Evolutionary conservation across 1,140 invertebrate species (phyloP).

Genomic region (Diachasmimorpha longicaudata): DNA sequence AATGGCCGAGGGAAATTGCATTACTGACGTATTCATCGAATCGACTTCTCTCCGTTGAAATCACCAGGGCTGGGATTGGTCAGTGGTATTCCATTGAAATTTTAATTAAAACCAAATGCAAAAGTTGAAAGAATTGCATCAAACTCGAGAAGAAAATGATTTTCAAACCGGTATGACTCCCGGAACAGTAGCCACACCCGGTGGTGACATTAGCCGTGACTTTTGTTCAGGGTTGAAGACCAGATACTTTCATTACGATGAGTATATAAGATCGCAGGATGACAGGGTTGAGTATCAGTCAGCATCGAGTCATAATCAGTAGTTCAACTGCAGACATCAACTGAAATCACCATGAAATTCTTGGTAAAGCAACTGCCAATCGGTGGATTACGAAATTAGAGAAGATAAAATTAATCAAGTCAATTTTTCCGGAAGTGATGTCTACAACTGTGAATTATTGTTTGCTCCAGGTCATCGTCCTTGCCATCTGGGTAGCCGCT

Average conservation of each 20-base stretch:
- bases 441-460: no score
- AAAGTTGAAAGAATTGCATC: not conserved
- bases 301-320: constrained; percentile 7
- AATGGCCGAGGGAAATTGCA: no score
- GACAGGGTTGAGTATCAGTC: constrained; percentile 24
- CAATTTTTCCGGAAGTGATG: not conserved
- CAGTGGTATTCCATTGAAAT: no score
- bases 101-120: no score
- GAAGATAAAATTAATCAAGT: not conserved
- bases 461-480: constrained; percentile 19
- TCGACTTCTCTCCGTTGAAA: no score
- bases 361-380: constrained; percentile 25
- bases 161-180: not conserved
- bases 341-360: constrained; percentile 34
- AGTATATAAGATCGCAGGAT: not conserved
- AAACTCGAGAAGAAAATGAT: not conserved
- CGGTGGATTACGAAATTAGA: not conserved
- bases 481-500: constrained; percentile 20
- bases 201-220: not conserved
- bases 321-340: constrained; percentile 11
- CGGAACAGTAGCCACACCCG: not conserved
- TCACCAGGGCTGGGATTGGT: no score
- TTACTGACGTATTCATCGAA: no score
- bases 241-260: not conserved
- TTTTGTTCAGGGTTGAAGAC: not conserved